phyloP scores from a whole-genome alignment of 1,140 invertebrate species.

The Halesus radiatus region DNA sequence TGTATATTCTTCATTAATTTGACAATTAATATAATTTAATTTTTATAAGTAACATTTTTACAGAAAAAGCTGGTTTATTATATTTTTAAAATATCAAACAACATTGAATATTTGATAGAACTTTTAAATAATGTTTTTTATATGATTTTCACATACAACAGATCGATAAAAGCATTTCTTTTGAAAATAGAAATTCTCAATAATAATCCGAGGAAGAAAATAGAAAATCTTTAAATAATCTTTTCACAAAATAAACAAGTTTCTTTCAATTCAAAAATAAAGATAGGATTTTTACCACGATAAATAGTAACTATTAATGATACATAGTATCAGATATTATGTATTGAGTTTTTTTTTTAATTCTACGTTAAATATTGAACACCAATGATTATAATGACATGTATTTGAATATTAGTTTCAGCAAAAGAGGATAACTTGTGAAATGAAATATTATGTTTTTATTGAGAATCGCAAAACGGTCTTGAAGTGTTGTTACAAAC shows the following conservation, averaged over 20 bases:
- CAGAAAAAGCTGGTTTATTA: background rate
- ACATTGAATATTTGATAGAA: background rate
- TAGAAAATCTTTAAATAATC: background rate
- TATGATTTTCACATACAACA: background rate
- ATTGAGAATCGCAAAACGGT: too few relatives aligned
- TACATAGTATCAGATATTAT: too few relatives aligned
- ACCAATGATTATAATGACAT: background rate
- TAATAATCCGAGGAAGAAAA: background rate
- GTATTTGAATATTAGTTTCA: background rate
- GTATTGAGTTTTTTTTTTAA: background rate
- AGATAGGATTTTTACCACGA: too few relatives aligned
- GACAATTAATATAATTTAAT: background rate
- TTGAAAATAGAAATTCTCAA: conserved; percentile 11
- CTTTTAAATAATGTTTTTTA: background rate
- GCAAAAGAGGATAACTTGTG: background rate
- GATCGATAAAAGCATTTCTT: background rate
- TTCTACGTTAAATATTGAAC: background rate
- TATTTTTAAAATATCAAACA: background rate
- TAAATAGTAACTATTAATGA: too few relatives aligned
- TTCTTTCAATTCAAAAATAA: too few relatives aligned
- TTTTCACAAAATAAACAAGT: background rate
- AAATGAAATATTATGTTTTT: too few relatives aligned
- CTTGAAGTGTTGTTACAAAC: too few relatives aligned
- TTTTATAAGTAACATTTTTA: background rate
- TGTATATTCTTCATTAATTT: conserved; percentile 9